Evolutionary conservation across 2,797 vertebrate genomes (phyloP).

Genomic region (Gymnopithys bicolor): DNA sequence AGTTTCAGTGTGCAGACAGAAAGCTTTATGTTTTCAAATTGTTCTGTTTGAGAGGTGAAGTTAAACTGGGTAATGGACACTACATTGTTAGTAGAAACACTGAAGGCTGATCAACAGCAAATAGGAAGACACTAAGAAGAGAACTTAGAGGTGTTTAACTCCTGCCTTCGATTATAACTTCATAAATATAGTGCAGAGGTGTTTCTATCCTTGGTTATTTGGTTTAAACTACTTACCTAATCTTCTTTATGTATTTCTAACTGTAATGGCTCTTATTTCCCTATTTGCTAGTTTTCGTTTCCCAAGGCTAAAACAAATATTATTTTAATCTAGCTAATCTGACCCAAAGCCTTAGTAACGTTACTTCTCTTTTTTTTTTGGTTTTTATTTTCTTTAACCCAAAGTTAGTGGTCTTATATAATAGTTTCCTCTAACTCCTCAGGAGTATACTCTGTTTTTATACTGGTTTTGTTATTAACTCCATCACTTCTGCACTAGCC

Average conservation of each 20-base stretch:
- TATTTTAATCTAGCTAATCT: constrained; percentile 12
- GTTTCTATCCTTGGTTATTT: neutral
- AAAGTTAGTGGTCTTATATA: neutral
- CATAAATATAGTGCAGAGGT: neutral
- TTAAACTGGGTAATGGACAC: neutral
- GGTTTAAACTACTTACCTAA: neutral
- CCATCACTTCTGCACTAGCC: neutral
- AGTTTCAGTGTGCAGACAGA: neutral
- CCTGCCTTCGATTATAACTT: neutral
- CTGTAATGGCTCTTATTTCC: constrained; percentile 25
- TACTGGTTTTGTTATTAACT: neutral
- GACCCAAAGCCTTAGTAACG: neutral
- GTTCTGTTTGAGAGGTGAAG: neutral
- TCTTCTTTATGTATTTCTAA: neutral
- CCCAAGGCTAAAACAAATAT: neutral
- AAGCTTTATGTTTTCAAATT: neutral
- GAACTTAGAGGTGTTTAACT: neutral
- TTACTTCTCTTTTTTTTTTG: neutral
- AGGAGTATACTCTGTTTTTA: neutral
- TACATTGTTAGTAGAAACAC: neutral
- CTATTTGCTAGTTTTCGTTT: constrained; percentile 4
- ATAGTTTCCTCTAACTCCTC: neutral
- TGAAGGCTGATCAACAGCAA: neutral
- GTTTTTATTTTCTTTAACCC: neutral
- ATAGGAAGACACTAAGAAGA: neutral